Conservation (phyloP, 2,888 invertebrate species). For the Augiades crinisus region DNA sequence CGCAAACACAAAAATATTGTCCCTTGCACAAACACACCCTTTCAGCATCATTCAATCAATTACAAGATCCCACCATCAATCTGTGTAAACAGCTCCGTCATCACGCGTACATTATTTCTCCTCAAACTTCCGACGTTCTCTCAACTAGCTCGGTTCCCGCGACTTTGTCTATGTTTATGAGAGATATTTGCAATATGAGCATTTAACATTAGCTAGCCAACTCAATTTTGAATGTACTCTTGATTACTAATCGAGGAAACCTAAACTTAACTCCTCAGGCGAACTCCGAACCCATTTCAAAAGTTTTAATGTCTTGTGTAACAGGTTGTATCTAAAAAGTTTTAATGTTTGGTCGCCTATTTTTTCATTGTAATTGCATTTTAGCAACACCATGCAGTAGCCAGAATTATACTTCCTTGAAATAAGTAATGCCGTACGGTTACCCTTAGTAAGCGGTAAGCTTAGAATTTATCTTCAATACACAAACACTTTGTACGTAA, state of each 20-base stretch:
- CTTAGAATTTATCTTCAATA: background rate
- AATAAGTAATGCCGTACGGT: background rate
- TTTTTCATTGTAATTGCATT: no score
- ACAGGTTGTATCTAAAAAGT: background rate
- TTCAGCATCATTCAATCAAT: slow-evolving; percentile 55
- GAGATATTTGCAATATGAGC: no score
- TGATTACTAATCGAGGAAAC: no score
- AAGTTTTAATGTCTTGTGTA: no score
- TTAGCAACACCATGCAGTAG: no score
- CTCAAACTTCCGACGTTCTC: slow-evolving; percentile 45
- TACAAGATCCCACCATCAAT: slow-evolving; percentile 54
- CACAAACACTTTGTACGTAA: background rate
- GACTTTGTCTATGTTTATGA: background rate
- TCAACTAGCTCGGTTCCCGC: background rate
- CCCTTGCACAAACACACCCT: slow-evolving; percentile 36
- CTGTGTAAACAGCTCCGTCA: slow-evolving; percentile 50
- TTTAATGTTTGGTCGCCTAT: background rate
- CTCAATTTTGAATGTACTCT: no score
- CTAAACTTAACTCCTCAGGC: no score
- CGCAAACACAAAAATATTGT: slow-evolving; percentile 25
- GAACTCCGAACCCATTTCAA: no score
- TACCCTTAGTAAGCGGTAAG: background rate
- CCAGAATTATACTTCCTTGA: no score
- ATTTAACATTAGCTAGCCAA: no score
- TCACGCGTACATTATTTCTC: slow-evolving; percentile 54